Conservation (phyloP, 2,888 invertebrate species). For the Lissocephala sabroskyi region DNA sequence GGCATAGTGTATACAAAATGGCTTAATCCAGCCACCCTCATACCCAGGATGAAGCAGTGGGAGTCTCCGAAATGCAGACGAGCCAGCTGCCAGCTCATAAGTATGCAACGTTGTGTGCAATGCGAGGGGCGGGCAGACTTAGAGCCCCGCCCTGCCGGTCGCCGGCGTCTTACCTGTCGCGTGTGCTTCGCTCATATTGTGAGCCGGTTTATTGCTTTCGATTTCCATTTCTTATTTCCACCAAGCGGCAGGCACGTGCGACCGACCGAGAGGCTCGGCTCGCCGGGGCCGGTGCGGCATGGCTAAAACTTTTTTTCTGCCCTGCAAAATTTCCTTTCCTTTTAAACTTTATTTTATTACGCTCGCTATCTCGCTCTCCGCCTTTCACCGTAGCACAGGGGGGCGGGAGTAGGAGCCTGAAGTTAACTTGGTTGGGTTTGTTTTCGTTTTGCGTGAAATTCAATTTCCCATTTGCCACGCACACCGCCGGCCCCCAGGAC, state of each 20-base stretch:
- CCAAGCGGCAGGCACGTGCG: constrained; percentile 50
- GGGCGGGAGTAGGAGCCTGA: background rate
- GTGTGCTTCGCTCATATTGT: constrained; percentile 9
- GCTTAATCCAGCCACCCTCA: no score
- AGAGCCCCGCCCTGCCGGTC: constrained; percentile 7
- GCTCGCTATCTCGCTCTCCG: constrained; percentile 5
- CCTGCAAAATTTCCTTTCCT: constrained; percentile 20
- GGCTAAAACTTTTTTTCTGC: background rate
- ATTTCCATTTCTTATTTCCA: constrained; percentile 51
- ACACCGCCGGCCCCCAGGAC: constrained; percentile 15
- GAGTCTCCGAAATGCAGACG: no score
- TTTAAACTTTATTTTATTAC: constrained; percentile 60
- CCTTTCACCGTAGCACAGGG: constrained; percentile 13
- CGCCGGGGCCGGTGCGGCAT: no score
- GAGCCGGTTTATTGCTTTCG: constrained; percentile 65
- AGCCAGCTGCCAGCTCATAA: no score
- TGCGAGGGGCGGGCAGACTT: no score
- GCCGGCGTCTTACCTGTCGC: constrained; percentile 4
- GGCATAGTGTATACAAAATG: constrained; percentile 24
- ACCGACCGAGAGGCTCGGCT: background rate
- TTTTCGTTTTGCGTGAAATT: constrained; percentile 58
- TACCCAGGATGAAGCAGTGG: no score
- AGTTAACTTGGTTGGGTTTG: constrained; percentile 39
- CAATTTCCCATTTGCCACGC: constrained; percentile 56
- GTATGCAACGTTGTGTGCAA: constrained; percentile 48